Conservation (phyloP, 2,888 invertebrate species). For the Catocala nupta region DNA sequence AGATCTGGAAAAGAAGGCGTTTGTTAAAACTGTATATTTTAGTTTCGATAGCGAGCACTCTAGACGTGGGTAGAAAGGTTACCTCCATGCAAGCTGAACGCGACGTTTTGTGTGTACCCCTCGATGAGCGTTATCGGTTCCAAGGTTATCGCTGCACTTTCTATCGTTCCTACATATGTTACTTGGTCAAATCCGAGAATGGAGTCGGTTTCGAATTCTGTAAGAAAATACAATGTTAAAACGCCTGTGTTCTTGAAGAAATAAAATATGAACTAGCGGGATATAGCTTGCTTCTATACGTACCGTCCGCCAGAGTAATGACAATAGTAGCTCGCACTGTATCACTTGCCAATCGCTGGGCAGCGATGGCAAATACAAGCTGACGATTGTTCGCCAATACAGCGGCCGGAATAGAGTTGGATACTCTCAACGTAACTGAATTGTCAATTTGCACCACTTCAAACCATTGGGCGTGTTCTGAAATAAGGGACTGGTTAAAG, state of each 20-base stretch:
- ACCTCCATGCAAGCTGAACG: constrained; percentile 55
- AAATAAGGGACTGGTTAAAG: constrained; percentile 20
- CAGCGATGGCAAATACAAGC: constrained; percentile 50
- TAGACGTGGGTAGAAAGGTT: background rate
- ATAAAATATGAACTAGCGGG: too few species aligned
- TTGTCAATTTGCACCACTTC: constrained; percentile 26
- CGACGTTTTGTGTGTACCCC: constrained; percentile 51
- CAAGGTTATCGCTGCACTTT: constrained; percentile 35
- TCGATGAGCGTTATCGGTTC: constrained; percentile 50
- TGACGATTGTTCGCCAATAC: constrained; percentile 51
- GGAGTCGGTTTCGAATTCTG: constrained; percentile 27
- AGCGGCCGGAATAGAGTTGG: constrained; percentile 43
- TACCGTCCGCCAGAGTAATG: constrained; percentile 47
- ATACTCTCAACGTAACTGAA: constrained; percentile 27
- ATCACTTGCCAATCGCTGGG: constrained; percentile 36
- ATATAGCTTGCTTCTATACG: constrained; percentile 1
- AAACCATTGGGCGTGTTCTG: constrained; percentile 58
- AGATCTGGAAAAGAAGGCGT: constrained; percentile 22
- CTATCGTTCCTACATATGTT: constrained; percentile 52
- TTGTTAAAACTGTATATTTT: background rate
- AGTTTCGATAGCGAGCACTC: background rate
- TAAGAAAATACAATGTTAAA: constrained; percentile 16
- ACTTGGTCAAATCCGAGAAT: constrained; percentile 51
- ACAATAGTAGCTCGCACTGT: constrained; percentile 47
- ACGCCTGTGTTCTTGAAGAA: background rate